Evolutionary conservation across 2,797 vertebrate genomes (phyloP).

Genomic region (Otolemur crassicaudatus): DNA sequence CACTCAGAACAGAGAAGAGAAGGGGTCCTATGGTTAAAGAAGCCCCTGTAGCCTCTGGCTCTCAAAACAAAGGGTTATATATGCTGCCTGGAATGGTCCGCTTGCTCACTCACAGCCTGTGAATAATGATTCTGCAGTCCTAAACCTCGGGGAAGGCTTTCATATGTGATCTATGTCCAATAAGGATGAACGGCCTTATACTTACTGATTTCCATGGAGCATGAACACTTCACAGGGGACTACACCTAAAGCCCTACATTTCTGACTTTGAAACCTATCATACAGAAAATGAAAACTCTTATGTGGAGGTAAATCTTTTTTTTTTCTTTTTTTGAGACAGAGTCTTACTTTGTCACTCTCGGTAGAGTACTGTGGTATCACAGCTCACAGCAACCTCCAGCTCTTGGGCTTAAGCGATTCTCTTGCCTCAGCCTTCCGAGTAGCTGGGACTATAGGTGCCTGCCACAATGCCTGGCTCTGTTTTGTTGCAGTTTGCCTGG

Average conservation of each 20-base stretch:
- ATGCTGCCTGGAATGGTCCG: not conserved
- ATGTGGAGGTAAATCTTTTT: not conserved
- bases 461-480: too few relatives aligned
- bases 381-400: too few relatives aligned
- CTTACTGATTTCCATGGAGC: not conserved
- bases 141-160: not conserved
- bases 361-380: too few relatives aligned
- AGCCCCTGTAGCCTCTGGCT: not conserved
- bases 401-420: too few relatives aligned
- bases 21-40: not conserved
- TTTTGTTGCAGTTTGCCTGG: too few relatives aligned
- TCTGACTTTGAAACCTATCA: not conserved
- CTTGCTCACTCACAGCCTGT: not conserved
- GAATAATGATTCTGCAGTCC: not conserved
- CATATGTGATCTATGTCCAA: not conserved
- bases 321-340: too few relatives aligned
- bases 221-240: not conserved
- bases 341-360: too few relatives aligned
- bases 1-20: not conserved
- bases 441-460: too few relatives aligned
- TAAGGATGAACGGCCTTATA: not conserved
- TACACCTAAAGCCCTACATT: not conserved
- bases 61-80: not conserved
- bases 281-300: slow-evolving; percentile 3
- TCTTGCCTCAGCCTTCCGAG: too few relatives aligned